A percentile compares a stretch with the other conserved stretches of the same genome.
Conservation (phyloP, 2,113 vertebrate genomes). For the Salvelinus fontinalis region DNA sequence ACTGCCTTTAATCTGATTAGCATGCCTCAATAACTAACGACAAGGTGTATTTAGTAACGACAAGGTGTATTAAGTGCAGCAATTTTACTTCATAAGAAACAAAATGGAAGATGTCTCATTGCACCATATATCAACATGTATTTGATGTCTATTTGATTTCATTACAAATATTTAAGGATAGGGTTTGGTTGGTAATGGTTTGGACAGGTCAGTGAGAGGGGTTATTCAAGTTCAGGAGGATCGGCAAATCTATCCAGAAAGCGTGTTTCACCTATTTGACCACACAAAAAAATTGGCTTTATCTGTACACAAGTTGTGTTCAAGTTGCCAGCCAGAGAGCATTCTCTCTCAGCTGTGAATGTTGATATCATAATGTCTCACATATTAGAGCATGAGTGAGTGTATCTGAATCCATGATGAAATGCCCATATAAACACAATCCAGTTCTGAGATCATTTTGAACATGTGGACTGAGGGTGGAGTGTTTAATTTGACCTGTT, state of each 20-base stretch:
- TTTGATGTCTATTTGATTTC: no score
- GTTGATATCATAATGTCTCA: not conserved
- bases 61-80: no score
- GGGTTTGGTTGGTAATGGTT: no score
- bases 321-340: no score
- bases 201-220: not conserved
- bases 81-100: no score
- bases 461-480: conserved; percentile 18
- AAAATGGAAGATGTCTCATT: no score
- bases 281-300: no score
- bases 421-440: not conserved
- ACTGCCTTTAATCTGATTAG: not conserved
- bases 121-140: no score
- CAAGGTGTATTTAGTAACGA: no score
- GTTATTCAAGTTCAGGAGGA: not conserved
- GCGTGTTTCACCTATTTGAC: no score
- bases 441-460: not conserved
- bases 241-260: not conserved
- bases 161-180: no score
- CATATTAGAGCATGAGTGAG: not conserved
- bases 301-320: no score
- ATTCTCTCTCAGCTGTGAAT: not conserved
- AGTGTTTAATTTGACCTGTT: not conserved
- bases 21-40: not conserved
- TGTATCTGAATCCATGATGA: not conserved